Percentiles rank a stretch among this genome's conserved stretches.
phyloP scores from a whole-genome alignment of 1,140 invertebrate genomes.

The Calephelis virginiensis region DNA sequence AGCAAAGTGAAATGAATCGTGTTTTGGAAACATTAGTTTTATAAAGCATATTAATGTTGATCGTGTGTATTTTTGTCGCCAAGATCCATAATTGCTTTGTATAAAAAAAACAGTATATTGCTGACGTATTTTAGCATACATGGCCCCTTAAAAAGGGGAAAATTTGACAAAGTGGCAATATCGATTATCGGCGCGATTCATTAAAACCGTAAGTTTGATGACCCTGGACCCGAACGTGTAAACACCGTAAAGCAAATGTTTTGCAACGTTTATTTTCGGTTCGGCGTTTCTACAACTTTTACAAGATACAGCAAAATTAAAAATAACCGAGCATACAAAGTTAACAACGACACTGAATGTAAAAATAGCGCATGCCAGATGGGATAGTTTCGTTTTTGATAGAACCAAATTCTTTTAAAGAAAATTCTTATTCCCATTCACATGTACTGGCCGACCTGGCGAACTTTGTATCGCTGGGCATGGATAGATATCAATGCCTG shows the following conservation, averaged over 20 bases:
- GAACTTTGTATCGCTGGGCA: too few species aligned
- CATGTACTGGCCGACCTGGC: neutral
- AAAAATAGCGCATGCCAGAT: slow-evolving; percentile 12
- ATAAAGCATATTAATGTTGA: too few species aligned
- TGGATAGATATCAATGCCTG: too few species aligned
- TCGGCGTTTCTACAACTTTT: slow-evolving; percentile 10
- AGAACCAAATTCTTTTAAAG: neutral
- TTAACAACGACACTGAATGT: slow-evolving; percentile 10
- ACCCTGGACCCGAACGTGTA: slow-evolving; percentile 10
- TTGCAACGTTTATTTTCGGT: slow-evolving; percentile 15
- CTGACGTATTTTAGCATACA: too few species aligned
- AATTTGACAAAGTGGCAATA: too few species aligned
- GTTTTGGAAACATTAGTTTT: too few species aligned
- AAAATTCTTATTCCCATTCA: neutral
- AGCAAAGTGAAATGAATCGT: too few species aligned
- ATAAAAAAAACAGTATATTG: too few species aligned
- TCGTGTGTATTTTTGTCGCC: too few species aligned
- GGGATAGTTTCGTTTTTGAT: neutral
- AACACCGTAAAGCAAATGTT: slow-evolving; percentile 11
- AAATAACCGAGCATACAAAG: slow-evolving; percentile 6
- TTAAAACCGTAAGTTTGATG: slow-evolving; percentile 12
- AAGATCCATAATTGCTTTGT: too few species aligned
- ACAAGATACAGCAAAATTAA: neutral
- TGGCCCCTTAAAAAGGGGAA: too few species aligned
- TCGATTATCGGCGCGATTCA: slow-evolving; percentile 2